Percentiles rank a stretch among this genome's conserved stretches.
Evolutionary conservation across 2,797 vertebrate genomes (phyloP).

Genomic region (Pelobates cultripes): DNA sequence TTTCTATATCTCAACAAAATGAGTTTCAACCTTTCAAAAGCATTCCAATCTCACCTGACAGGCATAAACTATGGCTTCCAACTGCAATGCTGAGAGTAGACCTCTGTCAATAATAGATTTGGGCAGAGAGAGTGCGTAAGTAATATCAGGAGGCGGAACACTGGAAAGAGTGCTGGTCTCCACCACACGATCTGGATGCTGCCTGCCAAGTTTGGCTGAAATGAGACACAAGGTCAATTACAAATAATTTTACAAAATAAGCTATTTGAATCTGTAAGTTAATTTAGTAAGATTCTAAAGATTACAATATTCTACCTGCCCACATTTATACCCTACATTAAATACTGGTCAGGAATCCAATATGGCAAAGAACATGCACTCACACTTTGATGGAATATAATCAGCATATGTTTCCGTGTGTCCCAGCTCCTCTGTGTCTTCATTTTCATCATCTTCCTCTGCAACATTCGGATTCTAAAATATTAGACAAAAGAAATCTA

Average conservation of each 20-base stretch:
- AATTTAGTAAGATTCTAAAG: neutral
- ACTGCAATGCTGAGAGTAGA: constrained; percentile 91
- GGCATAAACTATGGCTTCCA: constrained; percentile 94
- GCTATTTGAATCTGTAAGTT: neutral
- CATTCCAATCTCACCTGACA: constrained; percentile 83
- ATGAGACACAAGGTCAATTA: neutral
- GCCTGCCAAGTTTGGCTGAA: constrained; percentile 90
- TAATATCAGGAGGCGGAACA: constrained; percentile 93
- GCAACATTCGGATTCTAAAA: constrained; percentile 61
- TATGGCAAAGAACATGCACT: constrained; percentile 50
- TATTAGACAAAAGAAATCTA: neutral
- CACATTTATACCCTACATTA: no score
- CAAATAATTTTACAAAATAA: neutral
- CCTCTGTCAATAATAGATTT: constrained; percentile 71
- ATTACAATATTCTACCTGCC: no score
- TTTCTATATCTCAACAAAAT: neutral
- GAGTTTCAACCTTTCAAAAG: neutral
- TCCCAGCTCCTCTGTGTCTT: constrained; percentile 91
- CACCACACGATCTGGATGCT: constrained; percentile 95
- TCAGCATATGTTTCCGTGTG: constrained; percentile 95
- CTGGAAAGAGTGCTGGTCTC: constrained; percentile 97
- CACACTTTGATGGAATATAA: constrained; percentile 95
- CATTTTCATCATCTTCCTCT: constrained; percentile 90
- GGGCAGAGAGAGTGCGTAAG: constrained; percentile 85
- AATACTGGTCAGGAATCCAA: no score